Base-by-base conservation (phyloP, 2,797 vertebrate species). In the Poecilia velifera region DNA sequence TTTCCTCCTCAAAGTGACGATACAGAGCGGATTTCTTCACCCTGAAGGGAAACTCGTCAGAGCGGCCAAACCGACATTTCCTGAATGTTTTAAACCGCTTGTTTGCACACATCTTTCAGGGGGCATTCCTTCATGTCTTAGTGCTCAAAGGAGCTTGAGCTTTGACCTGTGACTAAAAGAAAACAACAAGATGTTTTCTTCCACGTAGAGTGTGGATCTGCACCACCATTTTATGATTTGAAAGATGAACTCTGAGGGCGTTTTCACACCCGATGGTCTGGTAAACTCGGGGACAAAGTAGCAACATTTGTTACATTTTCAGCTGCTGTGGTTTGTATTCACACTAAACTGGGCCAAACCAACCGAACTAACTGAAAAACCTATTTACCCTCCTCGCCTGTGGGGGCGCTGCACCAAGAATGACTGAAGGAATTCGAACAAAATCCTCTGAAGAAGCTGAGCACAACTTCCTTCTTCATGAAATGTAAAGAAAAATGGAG, bases 41-140 rank as follows among this genome's bases (percentile, higher is more conserved):
- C 45, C 31, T 72, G 20, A 76, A 47, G 31, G 39, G 20, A 45
- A 14, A 47, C 68, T 8, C 41, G 14, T 76, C 25, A n/a, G 1
- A 22, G 62, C n/a, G n/a, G 34, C 25, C 36, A 47, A 74, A 77
- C 64, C 59, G 43, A 79, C 43, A 41, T 78, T 76, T 55, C 41
- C 16, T 43, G 7, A 13, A 28, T 36, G 9, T 49, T 13, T 76
- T 45, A 70, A 76, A 62, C 39, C 73, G 36, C 7, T 16, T n/a
- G 31, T 74, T 74, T 66, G 72, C 70, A 79, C 39, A n/a, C 39
- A 43, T 70, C 62, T 34, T 64, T 18, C 34, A 36, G 34, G 16
- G 22, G 14, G 64, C 18, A 34, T 16, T 1, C 28, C 45, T 13
- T 34, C 13, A 22, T 41, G 36, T 68, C 20, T 41, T 41, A 25